Percentiles rank a stretch among this genome's conserved stretches.
These are phyloP conservation scores for Plutella xylostella DNA, from an alignment of 2,888 invertebrate genomes.

Conservation along the genomic window DNA sequence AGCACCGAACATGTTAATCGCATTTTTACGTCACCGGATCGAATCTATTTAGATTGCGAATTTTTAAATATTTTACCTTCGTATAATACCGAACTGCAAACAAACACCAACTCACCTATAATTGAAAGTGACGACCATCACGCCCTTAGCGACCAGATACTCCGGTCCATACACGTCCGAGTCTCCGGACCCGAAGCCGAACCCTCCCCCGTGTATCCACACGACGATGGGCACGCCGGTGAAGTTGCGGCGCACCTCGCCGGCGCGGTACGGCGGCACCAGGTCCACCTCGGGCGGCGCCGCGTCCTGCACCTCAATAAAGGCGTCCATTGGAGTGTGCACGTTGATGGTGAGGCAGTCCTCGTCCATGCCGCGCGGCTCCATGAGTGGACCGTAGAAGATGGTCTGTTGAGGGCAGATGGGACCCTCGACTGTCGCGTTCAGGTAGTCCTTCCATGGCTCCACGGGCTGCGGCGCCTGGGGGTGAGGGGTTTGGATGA, in stretches of 20 bases:
- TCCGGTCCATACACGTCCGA: conserved; percentile 50
- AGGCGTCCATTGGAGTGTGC: conserved; percentile 37
- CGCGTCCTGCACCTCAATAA: conserved; percentile 18
- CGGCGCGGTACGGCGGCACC: conserved; percentile 21
- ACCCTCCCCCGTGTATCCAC: conserved; percentile 56
- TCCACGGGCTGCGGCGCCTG: conserved; percentile 65
- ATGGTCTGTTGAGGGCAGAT: conserved; percentile 72
- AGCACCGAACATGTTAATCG: no score
- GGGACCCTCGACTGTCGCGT: conserved; percentile 69
- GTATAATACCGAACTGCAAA: background rate
- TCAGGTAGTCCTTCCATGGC: conserved; percentile 57
- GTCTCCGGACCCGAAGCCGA: conserved; percentile 52
- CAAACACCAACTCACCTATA: conserved; percentile 37
- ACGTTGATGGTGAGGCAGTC: conserved; percentile 52
- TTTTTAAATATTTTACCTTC: no score
- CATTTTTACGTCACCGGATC: no score
- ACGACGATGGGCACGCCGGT: conserved; percentile 44
- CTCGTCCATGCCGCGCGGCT: conserved; percentile 34
- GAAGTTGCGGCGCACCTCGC: conserved; percentile 8
- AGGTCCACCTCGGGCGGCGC: conserved; percentile 17
- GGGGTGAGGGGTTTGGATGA: conserved; percentile 21
- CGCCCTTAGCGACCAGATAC: conserved; percentile 38
- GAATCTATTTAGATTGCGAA: no score
- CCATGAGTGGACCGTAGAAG: conserved; percentile 37
- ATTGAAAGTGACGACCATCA: conserved; percentile 57